These are phyloP conservation scores for Pseudomyrmex concolor DNA, from an alignment of 1,140 invertebrate genomes.

Conservation along the genomic window DNA sequence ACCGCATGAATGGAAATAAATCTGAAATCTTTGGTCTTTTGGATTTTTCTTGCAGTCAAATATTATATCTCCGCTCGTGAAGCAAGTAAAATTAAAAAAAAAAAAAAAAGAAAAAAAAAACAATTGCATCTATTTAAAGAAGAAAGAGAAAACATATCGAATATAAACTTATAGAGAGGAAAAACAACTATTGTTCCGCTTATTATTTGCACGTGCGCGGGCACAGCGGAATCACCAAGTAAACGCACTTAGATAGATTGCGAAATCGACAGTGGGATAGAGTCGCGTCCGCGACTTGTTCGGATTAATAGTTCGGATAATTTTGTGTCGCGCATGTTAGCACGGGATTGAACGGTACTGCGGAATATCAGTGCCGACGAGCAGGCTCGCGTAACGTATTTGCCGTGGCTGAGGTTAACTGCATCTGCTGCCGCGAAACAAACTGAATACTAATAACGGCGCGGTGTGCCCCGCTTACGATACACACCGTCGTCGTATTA, in stretches of 20 bases:
- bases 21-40: too few species aligned
- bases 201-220: too few species aligned
- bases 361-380: slow-evolving; percentile 66
- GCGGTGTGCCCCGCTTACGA: slow-evolving; percentile 10
- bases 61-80: too few species aligned
- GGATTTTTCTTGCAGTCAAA: too few species aligned
- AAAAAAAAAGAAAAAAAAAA: too few species aligned
- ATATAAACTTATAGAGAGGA: too few species aligned
- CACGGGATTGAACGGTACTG: slow-evolving; percentile 35
- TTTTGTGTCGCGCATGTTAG: slow-evolving; percentile 43
- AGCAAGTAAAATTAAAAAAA: too few species aligned
- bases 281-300: background rate
- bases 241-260: background rate
- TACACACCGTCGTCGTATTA: slow-evolving; percentile 57
- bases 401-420: slow-evolving; percentile 71
- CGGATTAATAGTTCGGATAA: slow-evolving; percentile 63
- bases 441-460: slow-evolving; percentile 79
- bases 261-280: background rate
- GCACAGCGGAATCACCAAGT: too few species aligned
- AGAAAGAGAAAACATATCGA: too few species aligned
- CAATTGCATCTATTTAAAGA: too few species aligned
- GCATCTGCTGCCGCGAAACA: slow-evolving; percentile 77
- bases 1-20: background rate
- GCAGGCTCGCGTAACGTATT: slow-evolving; percentile 60
- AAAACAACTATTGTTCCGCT: too few species aligned